Percentiles rank a stretch among this genome's conserved stretches.
These are phyloP conservation scores for Orchestes rusci DNA, from an alignment of 2,888 invertebrate genomes.

Conservation along the genomic window DNA sequence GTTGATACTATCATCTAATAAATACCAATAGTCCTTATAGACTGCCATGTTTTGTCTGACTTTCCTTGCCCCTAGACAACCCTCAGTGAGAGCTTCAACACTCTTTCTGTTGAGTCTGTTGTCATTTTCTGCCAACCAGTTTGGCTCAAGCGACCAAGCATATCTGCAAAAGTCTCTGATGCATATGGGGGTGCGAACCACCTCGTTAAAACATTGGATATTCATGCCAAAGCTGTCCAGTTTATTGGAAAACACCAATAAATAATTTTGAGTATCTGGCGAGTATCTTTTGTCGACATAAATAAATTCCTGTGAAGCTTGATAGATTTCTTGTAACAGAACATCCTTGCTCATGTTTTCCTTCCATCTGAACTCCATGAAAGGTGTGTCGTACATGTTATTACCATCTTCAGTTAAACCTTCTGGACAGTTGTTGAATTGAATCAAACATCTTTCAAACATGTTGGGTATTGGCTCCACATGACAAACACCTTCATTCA, in stretches of 20 bases:
- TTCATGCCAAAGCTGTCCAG: constrained; percentile 32
- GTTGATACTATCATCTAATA: constrained; percentile 20
- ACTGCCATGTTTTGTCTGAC: constrained; percentile 21
- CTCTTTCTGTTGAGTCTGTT: constrained; percentile 11
- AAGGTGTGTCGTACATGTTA: constrained; percentile 20
- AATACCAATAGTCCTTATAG: constrained; percentile 26
- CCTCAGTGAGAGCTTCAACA: constrained; percentile 22
- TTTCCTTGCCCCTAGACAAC: constrained; percentile 28
- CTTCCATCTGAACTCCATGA: constrained; percentile 29
- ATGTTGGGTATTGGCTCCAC: background rate
- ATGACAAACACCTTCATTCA: background rate
- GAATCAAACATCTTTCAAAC: constrained; percentile 10
- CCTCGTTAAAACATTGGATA: constrained; percentile 27
- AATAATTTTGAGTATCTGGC: constrained; percentile 29
- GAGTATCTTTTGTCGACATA: constrained; percentile 29
- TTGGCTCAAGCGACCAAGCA: constrained; percentile 22
- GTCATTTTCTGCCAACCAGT: constrained; percentile 27
- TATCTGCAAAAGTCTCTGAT: constrained; percentile 35
- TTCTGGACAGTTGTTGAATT: background rate
- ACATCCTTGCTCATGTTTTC: constrained; percentile 29
- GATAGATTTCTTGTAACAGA: constrained; percentile 29
- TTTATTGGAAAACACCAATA: constrained; percentile 30
- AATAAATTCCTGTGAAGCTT: constrained; percentile 26
- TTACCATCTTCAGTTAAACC: constrained; percentile 3
- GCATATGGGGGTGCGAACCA: constrained; percentile 31